phyloP scores from a whole-genome alignment of 1,140 invertebrate species.

The Steinernema khuongi region DNA sequence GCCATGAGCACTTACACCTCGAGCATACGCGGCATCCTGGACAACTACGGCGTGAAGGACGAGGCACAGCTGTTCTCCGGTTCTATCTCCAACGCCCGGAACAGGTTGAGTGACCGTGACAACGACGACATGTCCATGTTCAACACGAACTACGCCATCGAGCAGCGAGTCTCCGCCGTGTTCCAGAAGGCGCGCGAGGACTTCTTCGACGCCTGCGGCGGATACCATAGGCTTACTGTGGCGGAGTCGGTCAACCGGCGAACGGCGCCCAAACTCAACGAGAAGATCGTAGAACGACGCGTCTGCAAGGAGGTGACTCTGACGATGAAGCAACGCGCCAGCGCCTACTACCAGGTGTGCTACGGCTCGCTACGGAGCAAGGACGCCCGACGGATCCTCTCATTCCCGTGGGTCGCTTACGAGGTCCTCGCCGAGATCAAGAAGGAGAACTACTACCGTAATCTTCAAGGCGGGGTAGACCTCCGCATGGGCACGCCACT shows the following conservation, averaged over 20 bases:
- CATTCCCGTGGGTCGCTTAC: constrained; percentile 27
- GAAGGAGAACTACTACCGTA: constrained; percentile 22
- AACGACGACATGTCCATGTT: constrained; percentile 38
- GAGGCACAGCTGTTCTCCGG: constrained; percentile 29
- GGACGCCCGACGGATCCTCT: constrained; percentile 16
- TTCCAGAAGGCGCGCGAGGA: constrained; percentile 19
- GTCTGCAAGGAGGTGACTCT: background rate
- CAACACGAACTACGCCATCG: constrained; percentile 40
- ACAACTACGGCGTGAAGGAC: constrained; percentile 24
- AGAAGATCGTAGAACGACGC: background rate
- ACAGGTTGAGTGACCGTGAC: constrained; percentile 36
- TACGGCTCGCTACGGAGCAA: constrained; percentile 12
- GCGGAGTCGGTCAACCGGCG: background rate
- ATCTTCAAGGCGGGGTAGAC: background rate
- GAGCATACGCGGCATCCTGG: constrained; percentile 20
- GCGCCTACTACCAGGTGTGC: constrained; percentile 31
- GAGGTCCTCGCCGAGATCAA: constrained; percentile 24
- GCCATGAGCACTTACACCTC: constrained; percentile 38
- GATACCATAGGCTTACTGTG: background rate
- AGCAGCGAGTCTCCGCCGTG: constrained; percentile 23
- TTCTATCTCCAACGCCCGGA: constrained; percentile 30
- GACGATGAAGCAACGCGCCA: constrained; percentile 25
- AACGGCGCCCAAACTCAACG: background rate
- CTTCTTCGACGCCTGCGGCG: constrained; percentile 31
- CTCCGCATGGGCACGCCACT: background rate